Evolutionary conservation across 2,113 vertebrate genomes (phyloP), one percentile per base, ranked within the genome.

Genomic region (Oreotrochilus melanogaster): DNA sequence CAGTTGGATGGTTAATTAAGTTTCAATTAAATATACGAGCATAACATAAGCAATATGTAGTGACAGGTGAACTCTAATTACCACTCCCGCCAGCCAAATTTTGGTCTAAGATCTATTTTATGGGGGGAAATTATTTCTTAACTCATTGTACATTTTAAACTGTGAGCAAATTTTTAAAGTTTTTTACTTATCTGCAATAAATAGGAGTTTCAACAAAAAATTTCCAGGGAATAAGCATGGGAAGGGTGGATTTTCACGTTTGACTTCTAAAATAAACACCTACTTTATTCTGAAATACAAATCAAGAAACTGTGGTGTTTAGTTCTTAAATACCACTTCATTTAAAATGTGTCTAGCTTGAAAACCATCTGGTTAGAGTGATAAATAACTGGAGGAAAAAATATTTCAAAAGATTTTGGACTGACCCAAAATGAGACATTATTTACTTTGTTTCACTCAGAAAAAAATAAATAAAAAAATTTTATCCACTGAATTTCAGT

Each of bases 21-120:
- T 81, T 78, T 72, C 51, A 74, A n/a, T 54, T 21, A 14, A 78
- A 79, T 67, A 67, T 7, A 33, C 18, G 50, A 54, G 5, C 27
- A 66, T 51, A 47, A 5, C 25, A 45, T 2, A 79, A 62, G 3
- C 25, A 73, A 37, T 28, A 31, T 0, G 0, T 12, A 56, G 15
- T 39, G 11, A 9, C 18, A 50, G 4, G 7, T 56, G 54, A 89
- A 62, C 2, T 66, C 25, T 39, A 19, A 42, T 58, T 60, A 62
- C 12, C 18, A 62, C 4, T 56, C 33, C 18, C 75, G 10, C 4
- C 16, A 79, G 39, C 1, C 21, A 56, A 67, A 81, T 53, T 22
- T 50, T 2, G 1, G 10, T 25, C 35, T n/a, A 67, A 74, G 18
- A n/a, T 66, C 50, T 80, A n/a, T 66, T 43, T 80, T 74, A 42